phyloP scores from a whole-genome alignment of 2,888 invertebrate genomes.

The Hirudinaria manillensis region DNA sequence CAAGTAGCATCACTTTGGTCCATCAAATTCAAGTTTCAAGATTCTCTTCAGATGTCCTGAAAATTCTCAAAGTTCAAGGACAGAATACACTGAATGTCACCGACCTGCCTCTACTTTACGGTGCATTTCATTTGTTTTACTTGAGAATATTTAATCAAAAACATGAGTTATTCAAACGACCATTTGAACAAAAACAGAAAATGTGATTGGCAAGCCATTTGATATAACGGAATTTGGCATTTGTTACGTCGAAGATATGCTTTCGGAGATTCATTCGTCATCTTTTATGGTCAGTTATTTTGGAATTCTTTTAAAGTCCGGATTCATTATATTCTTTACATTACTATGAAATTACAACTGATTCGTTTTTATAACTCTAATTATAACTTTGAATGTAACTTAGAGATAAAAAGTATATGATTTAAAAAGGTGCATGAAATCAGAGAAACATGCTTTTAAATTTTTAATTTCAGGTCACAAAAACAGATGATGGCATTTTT shows the following conservation, averaged over 20 bases:
- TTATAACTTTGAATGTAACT: too few species aligned
- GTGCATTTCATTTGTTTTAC: slow-evolving; percentile 41
- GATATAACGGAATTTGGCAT: slow-evolving; percentile 81
- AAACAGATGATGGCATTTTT: background rate
- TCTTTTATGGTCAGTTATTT: slow-evolving; percentile 45
- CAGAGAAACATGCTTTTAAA: too few species aligned
- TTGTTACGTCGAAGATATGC: slow-evolving; percentile 68
- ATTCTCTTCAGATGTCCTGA: slow-evolving; percentile 81
- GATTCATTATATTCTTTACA: too few species aligned
- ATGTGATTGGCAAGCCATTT: slow-evolving; percentile 56
- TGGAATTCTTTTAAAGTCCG: background rate
- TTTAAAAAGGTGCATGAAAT: too few species aligned
- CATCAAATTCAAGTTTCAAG: slow-evolving; percentile 73
- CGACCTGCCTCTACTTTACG: slow-evolving; percentile 69
- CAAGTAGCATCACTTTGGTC: slow-evolving; percentile 77
- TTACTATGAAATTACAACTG: too few species aligned
- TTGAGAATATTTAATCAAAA: background rate
- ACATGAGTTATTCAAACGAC: too few species aligned
- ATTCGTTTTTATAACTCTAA: too few species aligned
- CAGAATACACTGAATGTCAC: slow-evolving; percentile 63
- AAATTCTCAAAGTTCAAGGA: slow-evolving; percentile 74
- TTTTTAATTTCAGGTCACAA: background rate
- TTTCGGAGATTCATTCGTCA: slow-evolving; percentile 52
- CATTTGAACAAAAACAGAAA: background rate
- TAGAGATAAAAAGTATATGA: too few species aligned